These are phyloP conservation scores for Podargus strigoides DNA, from an alignment of 2,797 vertebrate genomes.

Conservation along the genomic window DNA sequence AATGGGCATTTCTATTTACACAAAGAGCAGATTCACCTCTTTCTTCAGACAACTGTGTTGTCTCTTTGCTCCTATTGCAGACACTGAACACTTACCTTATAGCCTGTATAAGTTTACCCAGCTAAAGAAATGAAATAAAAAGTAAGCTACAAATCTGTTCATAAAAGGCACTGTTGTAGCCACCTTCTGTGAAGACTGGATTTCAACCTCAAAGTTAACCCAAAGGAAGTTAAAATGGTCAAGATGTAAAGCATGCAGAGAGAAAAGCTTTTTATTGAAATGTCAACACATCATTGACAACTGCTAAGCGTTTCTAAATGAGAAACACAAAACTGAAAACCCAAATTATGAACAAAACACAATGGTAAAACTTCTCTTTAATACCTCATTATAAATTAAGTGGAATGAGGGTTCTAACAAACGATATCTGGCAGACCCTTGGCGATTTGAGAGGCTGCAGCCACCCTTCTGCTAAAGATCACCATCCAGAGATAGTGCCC, in stretches of 20 bases:
- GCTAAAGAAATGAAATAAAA: background rate
- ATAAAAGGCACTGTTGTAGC: background rate
- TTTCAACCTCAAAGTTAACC: background rate
- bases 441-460: background rate
- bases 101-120: background rate
- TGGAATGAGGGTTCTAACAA: background rate
- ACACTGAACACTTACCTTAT: background rate
- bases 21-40: background rate
- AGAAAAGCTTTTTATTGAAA: conserved; percentile 13
- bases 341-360: background rate
- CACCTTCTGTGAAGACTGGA: background rate
- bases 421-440: background rate
- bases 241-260: background rate
- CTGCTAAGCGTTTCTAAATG: conserved; percentile 7
- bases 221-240: background rate
- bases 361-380: background rate
- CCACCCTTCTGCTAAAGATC: background rate
- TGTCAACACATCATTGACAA: conserved; percentile 24
- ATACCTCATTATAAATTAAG: background rate
- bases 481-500: background rate
- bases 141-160: background rate
- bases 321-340: background rate
- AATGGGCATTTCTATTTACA: background rate
- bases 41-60: background rate
- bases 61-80: background rate